Percentiles rank a stretch among this genome's conserved stretches.
Conservation (phyloP, 2,113 vertebrate genomes). For the Passer montanus region DNA sequence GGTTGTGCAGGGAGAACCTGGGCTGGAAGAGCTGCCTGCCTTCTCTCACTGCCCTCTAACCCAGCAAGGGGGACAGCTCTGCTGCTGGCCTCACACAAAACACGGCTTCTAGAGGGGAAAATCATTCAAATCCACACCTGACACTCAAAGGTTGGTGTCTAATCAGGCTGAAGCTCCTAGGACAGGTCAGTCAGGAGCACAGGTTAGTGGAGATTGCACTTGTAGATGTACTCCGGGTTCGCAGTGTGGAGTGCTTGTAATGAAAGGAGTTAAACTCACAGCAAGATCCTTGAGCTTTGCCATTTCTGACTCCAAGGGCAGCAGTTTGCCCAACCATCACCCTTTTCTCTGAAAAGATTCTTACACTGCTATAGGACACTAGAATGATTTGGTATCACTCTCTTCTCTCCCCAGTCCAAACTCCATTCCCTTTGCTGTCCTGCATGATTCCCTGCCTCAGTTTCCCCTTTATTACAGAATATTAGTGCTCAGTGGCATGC, state of each 20-base stretch:
- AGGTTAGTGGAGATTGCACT: background rate
- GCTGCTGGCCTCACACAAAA: accelerated
- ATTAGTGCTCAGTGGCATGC: background rate
- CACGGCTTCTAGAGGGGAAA: accelerated
- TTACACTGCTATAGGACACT: background rate
- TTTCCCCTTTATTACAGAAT: background rate
- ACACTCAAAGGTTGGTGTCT: background rate
- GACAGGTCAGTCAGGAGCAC: background rate
- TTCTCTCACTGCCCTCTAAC: background rate
- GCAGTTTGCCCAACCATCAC: background rate
- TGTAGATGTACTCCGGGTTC: background rate
- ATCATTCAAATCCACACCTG: background rate
- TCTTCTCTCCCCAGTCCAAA: background rate
- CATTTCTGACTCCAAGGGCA: accelerated
- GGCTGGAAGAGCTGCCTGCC: background rate
- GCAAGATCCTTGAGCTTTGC: background rate
- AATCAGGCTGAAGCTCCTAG: background rate
- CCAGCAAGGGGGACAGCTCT: accelerated
- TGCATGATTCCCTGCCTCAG: background rate
- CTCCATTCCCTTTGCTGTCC: background rate
- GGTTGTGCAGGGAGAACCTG: background rate
- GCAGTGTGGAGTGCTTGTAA: background rate
- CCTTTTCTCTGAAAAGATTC: background rate
- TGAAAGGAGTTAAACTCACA: background rate
- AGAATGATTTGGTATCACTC: background rate